Evolutionary conservation across 2,888 invertebrate species (phyloP), one percentile per base, ranked within the genome.

Genomic region (Bugulina stolonifera): DNA sequence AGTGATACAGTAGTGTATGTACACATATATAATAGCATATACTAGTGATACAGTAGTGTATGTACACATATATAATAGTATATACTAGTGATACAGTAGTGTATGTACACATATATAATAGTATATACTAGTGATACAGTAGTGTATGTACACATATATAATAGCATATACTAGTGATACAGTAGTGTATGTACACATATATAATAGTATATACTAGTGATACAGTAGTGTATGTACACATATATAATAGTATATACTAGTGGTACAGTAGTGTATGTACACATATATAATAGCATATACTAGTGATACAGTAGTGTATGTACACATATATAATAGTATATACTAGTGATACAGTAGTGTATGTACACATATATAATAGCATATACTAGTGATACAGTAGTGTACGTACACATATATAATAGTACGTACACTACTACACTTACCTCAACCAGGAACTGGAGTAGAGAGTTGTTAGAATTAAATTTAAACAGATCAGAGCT

Each of bases 401-500:
- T n/a, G 43, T 43, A 43, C 43, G 18, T 43, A 43, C 43, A n/a
- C n/a, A n/a, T n/a, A n/a, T n/a, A n/a, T n/a, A n/a, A n/a, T n/a
- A n/a, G n/a, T n/a, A n/a, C n/a, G n/a, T n/a, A n/a, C n/a, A n/a
- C n/a, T n/a, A n/a, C n/a, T n/a, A n/a, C n/a, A n/a, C 78, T 74
- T 76, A 86, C 86, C 80, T 87, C 85, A 3, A 87, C 80, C 25
- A 88, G 80, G 81, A 99, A 96, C 82, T 98, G 96, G 18, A 99
- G 84, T 69, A 99, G 83, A 0, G 97, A 91, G 85, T 99, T 99
- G 82, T 91, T 96, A 74, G 90, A 90, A 77, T 89, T 91, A 80
- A 93, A 82, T 0, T 92, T 91, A 81, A 99, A 97, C 72, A 98
- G 88, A 79, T 92, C 91, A 64, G 91, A 89, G 23, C 93, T 89